Conservation (phyloP, 2,113 vertebrate genomes). For the Syngnathus floridae region DNA sequence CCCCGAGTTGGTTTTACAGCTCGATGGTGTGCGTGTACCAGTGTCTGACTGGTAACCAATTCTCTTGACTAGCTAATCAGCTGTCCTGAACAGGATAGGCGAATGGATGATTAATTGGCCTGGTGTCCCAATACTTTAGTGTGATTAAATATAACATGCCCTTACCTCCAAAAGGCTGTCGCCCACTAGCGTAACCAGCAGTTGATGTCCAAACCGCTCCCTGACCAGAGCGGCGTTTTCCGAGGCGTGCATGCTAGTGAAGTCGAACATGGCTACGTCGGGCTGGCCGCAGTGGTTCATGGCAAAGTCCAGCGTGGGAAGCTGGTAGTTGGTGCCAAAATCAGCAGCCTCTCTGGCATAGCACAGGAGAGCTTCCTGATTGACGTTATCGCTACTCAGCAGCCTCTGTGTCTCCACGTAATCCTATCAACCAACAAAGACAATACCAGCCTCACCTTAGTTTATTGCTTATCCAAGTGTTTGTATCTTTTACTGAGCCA, state of each 20-base stretch:
- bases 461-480: not conserved
- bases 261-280: constrained; percentile 98
- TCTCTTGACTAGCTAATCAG: no score
- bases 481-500: not conserved
- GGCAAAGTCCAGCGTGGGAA: constrained; percentile 91
- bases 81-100: no score
- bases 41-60: no score
- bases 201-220: constrained; percentile 82
- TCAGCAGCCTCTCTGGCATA: constrained; percentile 93
- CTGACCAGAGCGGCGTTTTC: constrained; percentile 89
- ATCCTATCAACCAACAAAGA: constrained; percentile 70
- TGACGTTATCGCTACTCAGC: constrained; percentile 82
- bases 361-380: constrained; percentile 87
- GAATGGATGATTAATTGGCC: not conserved
- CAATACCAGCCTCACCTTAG: not conserved
- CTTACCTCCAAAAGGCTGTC: constrained; percentile 95
- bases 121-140: no score
- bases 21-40: no score
- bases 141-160: not conserved
- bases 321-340: constrained; percentile 92
- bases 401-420: constrained; percentile 85
- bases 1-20: no score
- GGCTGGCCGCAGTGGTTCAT: constrained; percentile 89
- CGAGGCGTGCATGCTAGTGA: constrained; percentile 95
- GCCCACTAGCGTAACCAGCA: constrained; percentile 89